Base-by-base conservation (phyloP, 2,888 invertebrate genomes). In the Drosophila dives region DNA sequence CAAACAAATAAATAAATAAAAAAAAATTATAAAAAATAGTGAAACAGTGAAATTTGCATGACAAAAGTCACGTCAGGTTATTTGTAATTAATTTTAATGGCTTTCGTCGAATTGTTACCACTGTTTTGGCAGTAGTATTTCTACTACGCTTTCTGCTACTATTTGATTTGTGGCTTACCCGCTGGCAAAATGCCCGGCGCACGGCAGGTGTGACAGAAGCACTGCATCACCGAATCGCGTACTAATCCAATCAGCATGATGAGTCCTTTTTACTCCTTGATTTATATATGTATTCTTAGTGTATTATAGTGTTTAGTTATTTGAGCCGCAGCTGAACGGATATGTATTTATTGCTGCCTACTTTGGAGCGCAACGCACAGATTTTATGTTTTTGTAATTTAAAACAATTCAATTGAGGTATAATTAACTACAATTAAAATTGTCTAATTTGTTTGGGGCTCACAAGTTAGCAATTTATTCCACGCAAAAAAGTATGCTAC, bases 191-290 rank as follows among this genome's bases (percentile, higher is more conserved):
- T 94, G 85, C 85, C 90, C 62, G 97, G 97, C 91, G 97, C 97
- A 93, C 97, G 96, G 95, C 97, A 97, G 94, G 97, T 96, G 94
- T 97, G 97, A 94, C 97, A 97, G 95, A 97, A 97, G 95, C 97
- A 97, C 95, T 97, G 97, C 96, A 97, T 95, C 93, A 97, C 97
- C 93, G 97, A 97, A 94, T 97, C 97, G 94, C 97, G 96, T 93
- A 97, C 97, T 92, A 97, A 95, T 93, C 96, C 96, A 95, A 97
- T 97, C 95, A 97, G 94, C 97, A 97, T 97, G 79, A 76, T 91
- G 89, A 75, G 17, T 48, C 32, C 70, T 68, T 26, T 49, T 60
- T 48, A 38, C 17, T 36, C 6, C 36, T 64, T 54, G 12, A 10
- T 51, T 56, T 12, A 45, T 23, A 23, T 23, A 23, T 45, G 36